phyloP scores from a whole-genome alignment of 2,888 invertebrate species.

The Mycogona germanica region DNA sequence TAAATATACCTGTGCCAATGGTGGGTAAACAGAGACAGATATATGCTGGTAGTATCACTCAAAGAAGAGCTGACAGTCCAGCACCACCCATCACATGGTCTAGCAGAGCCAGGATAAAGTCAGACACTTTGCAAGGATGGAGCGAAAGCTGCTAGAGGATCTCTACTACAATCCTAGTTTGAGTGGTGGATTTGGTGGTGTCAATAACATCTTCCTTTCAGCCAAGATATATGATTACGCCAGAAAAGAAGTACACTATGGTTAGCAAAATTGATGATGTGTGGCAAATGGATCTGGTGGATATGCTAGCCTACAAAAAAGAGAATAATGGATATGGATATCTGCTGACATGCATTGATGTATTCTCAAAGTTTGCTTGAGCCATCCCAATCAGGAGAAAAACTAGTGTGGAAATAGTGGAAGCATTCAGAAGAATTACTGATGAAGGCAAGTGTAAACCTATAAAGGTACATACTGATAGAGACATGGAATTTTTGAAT shows the following conservation, averaged over 20 bases:
- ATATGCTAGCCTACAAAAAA: constrained; percentile 18
- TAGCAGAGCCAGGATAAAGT: no score
- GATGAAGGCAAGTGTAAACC: constrained; percentile 20
- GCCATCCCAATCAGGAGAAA: constrained; percentile 25
- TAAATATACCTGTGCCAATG: background rate
- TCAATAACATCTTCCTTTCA: background rate
- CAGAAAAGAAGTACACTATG: constrained; percentile 17
- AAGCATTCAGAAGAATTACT: constrained; percentile 22
- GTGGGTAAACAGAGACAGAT: no score
- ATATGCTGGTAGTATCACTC: no score
- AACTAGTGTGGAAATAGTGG: constrained; percentile 18
- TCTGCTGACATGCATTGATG: constrained; percentile 26
- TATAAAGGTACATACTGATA: constrained; percentile 22
- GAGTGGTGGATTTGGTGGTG: background rate
- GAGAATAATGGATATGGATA: constrained; percentile 24
- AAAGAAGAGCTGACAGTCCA: no score
- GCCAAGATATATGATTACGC: background rate
- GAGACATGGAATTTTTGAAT: constrained; percentile 25
- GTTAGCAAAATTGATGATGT: constrained; percentile 25
- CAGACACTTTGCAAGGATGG: background rate
- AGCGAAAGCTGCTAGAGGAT: background rate
- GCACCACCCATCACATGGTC: no score
- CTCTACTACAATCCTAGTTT: background rate
- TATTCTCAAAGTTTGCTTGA: constrained; percentile 26
- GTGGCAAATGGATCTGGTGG: constrained; percentile 25